Evolutionary conservation across 2,888 invertebrate species (phyloP).

Genomic region (Lepetodrilus schrolli): DNA sequence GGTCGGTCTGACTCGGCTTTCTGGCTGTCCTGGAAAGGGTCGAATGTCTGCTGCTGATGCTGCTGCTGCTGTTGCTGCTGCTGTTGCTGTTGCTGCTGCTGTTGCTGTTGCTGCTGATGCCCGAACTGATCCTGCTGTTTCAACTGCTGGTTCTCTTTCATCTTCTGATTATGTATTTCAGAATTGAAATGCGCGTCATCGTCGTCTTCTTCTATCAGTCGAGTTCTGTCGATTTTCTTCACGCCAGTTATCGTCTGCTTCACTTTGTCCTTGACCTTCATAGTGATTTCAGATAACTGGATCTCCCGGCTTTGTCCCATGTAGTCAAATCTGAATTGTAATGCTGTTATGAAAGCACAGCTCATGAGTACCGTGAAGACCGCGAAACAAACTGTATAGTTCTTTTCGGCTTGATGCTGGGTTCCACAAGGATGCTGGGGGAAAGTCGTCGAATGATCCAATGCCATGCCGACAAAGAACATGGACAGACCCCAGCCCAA

Average conservation of each 20-base stretch:
- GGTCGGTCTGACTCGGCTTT: constrained; percentile 75
- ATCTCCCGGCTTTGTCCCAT: constrained; percentile 54
- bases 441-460: constrained; percentile 97
- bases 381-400: constrained; percentile 98
- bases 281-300: constrained; percentile 62
- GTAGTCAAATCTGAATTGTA: constrained; percentile 83
- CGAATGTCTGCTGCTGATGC: neutral
- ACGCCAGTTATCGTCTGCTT: constrained; percentile 57
- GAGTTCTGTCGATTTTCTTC: constrained; percentile 54
- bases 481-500: constrained; percentile 98
- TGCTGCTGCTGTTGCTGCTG: neutral
- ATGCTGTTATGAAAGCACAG: constrained; percentile 92
- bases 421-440: constrained; percentile 89
- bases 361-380: constrained; percentile 98
- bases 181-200: constrained; percentile 50
- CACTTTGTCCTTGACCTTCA: constrained; percentile 65
- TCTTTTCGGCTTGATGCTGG: constrained; percentile 92
- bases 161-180: constrained; percentile 19
- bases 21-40: neutral
- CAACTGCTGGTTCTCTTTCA: neutral
- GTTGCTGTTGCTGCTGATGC: neutral
- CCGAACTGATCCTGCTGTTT: constrained; percentile 18
- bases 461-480: constrained; percentile 90
- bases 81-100: constrained; percentile 24
- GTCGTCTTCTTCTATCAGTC: constrained; percentile 61